These are phyloP conservation scores for Brienomyrus brachyistius DNA, from an alignment of 2,113 vertebrate species.

Conservation along the genomic window DNA sequence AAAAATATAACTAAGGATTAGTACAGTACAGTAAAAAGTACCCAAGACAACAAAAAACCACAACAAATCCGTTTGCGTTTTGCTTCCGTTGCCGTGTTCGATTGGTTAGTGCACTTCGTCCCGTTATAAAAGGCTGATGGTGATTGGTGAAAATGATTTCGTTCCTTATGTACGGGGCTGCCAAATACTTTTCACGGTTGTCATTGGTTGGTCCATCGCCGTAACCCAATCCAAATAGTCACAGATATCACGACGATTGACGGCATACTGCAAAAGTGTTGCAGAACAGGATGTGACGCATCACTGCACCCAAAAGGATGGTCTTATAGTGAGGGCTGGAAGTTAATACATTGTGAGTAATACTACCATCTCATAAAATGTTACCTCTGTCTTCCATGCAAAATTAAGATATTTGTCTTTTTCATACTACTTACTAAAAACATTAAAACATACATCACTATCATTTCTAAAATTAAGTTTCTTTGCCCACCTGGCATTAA, in stretches of 20 bases:
- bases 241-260: neutral
- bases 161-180: no score
- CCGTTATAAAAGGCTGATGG: neutral
- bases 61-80: slow-evolving; percentile 1
- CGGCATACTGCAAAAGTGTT: neutral
- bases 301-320: neutral
- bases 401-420: neutral
- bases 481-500: neutral
- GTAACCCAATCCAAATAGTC: neutral
- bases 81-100: neutral
- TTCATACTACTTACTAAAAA: neutral
- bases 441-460: neutral
- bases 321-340: neutral
- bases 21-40: neutral
- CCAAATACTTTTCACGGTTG: neutral
- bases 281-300: neutral
- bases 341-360: neutral
- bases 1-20: neutral
- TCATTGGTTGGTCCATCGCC: neutral
- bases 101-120: neutral
- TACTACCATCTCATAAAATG: neutral
- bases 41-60: neutral
- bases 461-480: neutral
- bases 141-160: neutral
- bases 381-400: neutral